Conservation (phyloP, 2,888 invertebrate species). For the Drepana falcataria region DNA sequence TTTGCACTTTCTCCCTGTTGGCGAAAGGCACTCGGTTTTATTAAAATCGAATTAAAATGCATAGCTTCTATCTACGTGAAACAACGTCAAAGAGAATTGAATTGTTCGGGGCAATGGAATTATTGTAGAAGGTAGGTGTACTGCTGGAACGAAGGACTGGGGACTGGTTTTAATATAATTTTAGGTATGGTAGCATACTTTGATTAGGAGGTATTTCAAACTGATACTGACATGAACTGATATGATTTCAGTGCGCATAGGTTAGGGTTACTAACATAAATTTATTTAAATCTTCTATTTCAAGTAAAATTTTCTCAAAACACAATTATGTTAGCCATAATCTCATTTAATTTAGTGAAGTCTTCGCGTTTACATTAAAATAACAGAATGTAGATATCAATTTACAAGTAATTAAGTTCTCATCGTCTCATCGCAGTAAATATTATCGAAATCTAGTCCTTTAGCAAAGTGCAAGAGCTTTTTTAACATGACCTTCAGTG, state of each 20-base stretch:
- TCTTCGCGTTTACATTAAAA: no score
- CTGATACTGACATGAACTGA: no score
- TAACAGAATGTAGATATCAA: no score
- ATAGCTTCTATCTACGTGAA: conserved; percentile 7
- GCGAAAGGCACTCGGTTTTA: conserved; percentile 10
- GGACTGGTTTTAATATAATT: not conserved
- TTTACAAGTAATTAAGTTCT: no score
- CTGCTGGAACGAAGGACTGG: not conserved
- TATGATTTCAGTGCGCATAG: no score
- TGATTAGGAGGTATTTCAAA: not conserved
- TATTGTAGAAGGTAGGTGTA: conserved; percentile 6
- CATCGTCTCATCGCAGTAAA: no score
- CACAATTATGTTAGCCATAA: no score
- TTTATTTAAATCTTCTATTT: no score
- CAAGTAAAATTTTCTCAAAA: no score
- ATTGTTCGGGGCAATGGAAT: conserved; percentile 19
- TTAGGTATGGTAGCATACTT: not conserved
- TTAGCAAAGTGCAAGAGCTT: not conserved
- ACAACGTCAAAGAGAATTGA: conserved; percentile 14
- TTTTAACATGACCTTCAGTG: not conserved
- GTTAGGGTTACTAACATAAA: no score
- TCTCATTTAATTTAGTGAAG: no score
- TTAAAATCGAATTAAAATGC: conserved; percentile 25
- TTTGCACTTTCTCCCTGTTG: conserved; percentile 1
- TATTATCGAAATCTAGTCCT: no score